Conservation (phyloP, 2,797 vertebrate species). For the Tokudaia muenninki region DNA sequence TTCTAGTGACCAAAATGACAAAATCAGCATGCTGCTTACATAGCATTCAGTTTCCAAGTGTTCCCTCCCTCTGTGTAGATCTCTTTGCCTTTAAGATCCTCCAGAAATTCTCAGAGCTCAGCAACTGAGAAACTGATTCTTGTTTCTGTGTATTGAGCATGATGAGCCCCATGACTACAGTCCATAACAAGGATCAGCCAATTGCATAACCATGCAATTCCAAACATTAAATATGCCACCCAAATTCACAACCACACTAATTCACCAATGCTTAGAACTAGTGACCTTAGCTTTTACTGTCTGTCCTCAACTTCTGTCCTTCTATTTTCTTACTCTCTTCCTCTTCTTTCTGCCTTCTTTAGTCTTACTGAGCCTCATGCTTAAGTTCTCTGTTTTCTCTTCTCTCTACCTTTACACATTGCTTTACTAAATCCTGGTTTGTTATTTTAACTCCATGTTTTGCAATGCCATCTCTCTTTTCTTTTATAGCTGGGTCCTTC, state of each 20-base stretch:
- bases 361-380: rapidly evolving
- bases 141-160: neutral
- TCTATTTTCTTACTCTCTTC: neutral
- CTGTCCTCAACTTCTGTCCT: neutral
- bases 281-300: neutral
- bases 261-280: neutral
- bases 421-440: slow-evolving; percentile 26
- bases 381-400: neutral
- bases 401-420: neutral
- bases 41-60: neutral
- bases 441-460: neutral
- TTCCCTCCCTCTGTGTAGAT: neutral
- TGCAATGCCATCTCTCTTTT: neutral
- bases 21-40: neutral
- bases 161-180: neutral
- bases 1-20: neutral
- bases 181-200: neutral
- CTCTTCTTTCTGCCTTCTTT: neutral
- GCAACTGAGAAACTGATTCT: neutral
- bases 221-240: neutral
- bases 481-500: slow-evolving; percentile 35
- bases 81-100: neutral
- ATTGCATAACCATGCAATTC: neutral
- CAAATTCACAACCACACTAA: no score
- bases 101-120: neutral